Evolutionary conservation across 2,888 invertebrate genomes (phyloP), one percentile per base, ranked within the genome.

Genomic region (Zeuzera pyrina): DNA sequence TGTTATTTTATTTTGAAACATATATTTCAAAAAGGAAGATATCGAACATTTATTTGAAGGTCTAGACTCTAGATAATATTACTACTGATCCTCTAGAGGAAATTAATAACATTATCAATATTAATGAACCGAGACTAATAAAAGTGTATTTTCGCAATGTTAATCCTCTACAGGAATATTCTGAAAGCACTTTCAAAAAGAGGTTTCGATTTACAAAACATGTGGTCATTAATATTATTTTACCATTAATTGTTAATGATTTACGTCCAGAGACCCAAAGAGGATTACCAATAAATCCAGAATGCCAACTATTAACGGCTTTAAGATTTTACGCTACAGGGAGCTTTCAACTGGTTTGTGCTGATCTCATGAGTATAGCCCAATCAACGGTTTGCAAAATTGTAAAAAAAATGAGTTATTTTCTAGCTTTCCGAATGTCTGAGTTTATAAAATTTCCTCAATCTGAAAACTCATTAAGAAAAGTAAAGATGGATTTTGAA

Each of bases 281-380:
- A 24, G 24, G 24, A 24, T 12, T 24, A 6, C 11, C 24, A 10
- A 24, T 24, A 10, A 10, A 6, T 11, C 24, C 24, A 11, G 3
- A 10, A 28, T 15, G 21, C 3, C 31, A 41, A 25, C 19, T 41
- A 2, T 16, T 39, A 11, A 16, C 39, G 8, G 30, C 27, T 8
- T 15, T 42, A n/a, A 19, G 40, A 29, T 40, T 40, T 29, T 44
- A 38, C 34, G 39, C 42, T 2, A 40, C 31, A 19, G 39, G 39
- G 16, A 34, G 33, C 6, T 33, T 39, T 12, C 23, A 38, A 13
- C 26, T 15, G 6, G 15, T 24, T n/a, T 24, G 32, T 12, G 41
- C 24, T n/a, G 37, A 42, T 30, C 34, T 38, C 30, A 15, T 30
- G 12, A 26, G 26, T 3, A 15, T 21, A 12, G 12, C 23, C 7